phyloP scores from a whole-genome alignment of 2,888 invertebrate species.

The Calameuta pallipes region DNA sequence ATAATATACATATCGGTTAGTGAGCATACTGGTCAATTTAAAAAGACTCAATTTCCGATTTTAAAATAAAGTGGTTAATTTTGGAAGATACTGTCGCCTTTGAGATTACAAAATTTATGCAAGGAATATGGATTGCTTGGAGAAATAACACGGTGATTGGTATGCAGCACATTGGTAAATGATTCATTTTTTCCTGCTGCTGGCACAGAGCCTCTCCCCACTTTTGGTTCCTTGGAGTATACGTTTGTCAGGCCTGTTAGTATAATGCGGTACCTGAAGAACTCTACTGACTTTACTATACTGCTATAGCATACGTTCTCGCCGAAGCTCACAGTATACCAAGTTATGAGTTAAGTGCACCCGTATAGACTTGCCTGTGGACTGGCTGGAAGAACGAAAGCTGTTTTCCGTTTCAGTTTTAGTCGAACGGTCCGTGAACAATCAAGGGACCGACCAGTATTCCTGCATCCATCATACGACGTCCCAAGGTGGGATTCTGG shows the following conservation, averaged over 20 bases:
- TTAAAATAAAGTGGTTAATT: too few species aligned
- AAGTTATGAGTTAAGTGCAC: background rate
- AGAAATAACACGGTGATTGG: background rate
- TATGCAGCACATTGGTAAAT: background rate
- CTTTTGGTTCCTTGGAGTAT: background rate
- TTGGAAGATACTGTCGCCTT: too few species aligned
- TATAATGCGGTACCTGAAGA: background rate
- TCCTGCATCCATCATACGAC: background rate
- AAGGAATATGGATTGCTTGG: background rate
- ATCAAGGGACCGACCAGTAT: background rate
- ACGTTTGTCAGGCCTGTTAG: background rate
- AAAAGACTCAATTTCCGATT: too few species aligned
- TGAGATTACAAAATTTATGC: background rate
- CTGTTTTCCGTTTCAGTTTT: conserved; percentile 13
- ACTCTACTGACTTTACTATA: background rate
- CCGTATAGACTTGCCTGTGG: background rate
- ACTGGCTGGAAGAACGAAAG: background rate
- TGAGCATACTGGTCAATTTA: too few species aligned
- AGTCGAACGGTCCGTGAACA: conserved; percentile 3
- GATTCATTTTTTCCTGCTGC: background rate
- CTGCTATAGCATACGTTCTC: background rate
- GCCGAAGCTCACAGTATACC: background rate
- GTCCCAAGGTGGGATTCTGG: background rate
- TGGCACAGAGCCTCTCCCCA: background rate
- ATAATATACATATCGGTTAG: too few species aligned